Evolutionary conservation across 2,888 invertebrate genomes (phyloP).

Genomic region (Catocala sponsa): DNA sequence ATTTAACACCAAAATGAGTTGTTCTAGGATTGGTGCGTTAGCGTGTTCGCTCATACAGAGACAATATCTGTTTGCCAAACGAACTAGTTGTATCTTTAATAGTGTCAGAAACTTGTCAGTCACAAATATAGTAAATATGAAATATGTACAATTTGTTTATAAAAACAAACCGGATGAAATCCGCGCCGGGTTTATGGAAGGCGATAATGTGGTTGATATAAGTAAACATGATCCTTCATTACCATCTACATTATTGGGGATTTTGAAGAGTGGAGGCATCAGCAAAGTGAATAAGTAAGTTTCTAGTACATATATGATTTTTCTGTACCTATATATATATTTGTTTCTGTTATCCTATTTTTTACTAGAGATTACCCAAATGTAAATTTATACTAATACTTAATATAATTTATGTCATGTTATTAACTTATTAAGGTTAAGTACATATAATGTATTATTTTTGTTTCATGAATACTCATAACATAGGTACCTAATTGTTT

Average conservation of each 20-base stretch:
- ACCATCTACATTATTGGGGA: constrained; percentile 76
- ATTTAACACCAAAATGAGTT: constrained; percentile 56
- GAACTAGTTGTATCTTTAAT: constrained; percentile 40
- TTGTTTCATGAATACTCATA: too few relatives aligned
- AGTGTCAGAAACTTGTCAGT: constrained; percentile 61
- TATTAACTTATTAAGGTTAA: too few relatives aligned
- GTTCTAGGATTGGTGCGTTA: constrained; percentile 47
- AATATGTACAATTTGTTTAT: constrained; percentile 91
- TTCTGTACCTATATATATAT: neutral
- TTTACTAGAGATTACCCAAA: too few relatives aligned
- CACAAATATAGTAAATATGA: constrained; percentile 83
- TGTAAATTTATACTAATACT: too few relatives aligned
- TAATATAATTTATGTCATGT: too few relatives aligned
- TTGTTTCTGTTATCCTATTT: neutral
- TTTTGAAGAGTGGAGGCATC: constrained; percentile 73
- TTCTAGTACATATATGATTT: neutral
- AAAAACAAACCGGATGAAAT: constrained; percentile 86
- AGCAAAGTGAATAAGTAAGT: constrained; percentile 74
- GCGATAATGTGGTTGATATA: constrained; percentile 90
- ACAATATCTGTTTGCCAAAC: constrained; percentile 45
- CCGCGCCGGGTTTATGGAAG: constrained; percentile 91
- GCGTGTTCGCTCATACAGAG: constrained; percentile 64
- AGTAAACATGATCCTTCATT: constrained; percentile 86
- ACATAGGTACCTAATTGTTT: too few relatives aligned
- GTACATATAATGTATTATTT: too few relatives aligned